Base-by-base conservation (phyloP, 2,888 invertebrate species). In the Strigamia crassipes region DNA sequence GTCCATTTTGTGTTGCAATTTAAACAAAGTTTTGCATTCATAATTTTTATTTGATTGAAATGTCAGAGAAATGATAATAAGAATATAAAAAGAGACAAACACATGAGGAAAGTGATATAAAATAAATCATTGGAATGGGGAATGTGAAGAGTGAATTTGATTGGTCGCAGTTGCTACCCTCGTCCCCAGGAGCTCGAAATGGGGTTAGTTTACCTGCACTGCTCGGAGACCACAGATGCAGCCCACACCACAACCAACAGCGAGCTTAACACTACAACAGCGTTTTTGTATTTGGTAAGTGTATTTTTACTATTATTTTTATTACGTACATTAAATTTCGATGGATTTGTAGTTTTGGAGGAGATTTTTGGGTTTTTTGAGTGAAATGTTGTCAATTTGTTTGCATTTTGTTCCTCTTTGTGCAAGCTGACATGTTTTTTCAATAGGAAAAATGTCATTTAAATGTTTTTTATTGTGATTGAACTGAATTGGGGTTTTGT, bases 201-300 rank as follows among this genome's bases (percentile, higher is more conserved):
- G 61, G 61, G 61, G 18, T 61, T 61, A 18, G 3, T 21, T 61
- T 23, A 61, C 61, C 61, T 61, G 61, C 61, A 61, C 61, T 61
- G 61, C 61, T 23, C 18, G 61, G 21, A 61, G 61, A 61, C 61
- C 61, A 23, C 61, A 61, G 61, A 61, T 61, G 61, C 23, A 61
- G 61, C 61, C 61, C 23, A 23, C 61, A 18, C 1, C 6, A 23
- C 23, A 9, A 18, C 61, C 10, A 21, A 51, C 10, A 3, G 18
- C 51, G 6, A 9, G 51, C 18, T 4, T 15, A 27, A 27, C n/a
- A 27, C 27, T 27, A 1, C 27, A 51, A 18, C n/a, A 3, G 13
- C 6, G 15, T 51, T 3, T 18, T 15, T 51, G 10, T 51, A 15
- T 51, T 13, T 15, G 51, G 51, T 51, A 6, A 51, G 51, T 51